Percentiles rank a stretch among this genome's conserved stretches.
Evolutionary conservation across 2,113 vertebrate species (phyloP).

Genomic region (Sterna hirundo): DNA sequence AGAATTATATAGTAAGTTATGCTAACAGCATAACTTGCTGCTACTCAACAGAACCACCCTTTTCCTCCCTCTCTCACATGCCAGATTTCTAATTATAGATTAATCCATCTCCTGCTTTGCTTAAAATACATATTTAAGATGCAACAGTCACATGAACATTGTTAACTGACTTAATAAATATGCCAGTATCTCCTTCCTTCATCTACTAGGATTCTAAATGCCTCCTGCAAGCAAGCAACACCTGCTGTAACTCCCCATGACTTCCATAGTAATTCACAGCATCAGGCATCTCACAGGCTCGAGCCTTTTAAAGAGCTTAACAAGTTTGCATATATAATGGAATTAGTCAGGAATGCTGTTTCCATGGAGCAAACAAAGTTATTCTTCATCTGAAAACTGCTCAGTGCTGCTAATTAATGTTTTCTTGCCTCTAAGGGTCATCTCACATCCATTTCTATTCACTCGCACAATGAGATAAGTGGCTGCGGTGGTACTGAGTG

Average conservation of each 20-base stretch:
- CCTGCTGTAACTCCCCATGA: not conserved
- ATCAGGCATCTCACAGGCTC: not conserved
- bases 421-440: not conserved
- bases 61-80: not conserved
- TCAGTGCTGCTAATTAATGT: not conserved
- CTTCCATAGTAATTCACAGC: not conserved
- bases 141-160: not conserved
- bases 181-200: not conserved
- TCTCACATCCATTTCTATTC: not conserved
- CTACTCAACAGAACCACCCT: not conserved
- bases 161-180: slow-evolving; percentile 26
- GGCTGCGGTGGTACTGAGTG: not conserved
- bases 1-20: not conserved
- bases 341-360: slow-evolving; percentile 34
- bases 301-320: not conserved
- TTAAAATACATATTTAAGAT: slow-evolving; percentile 11
- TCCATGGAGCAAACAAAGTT: slow-evolving; percentile 4
- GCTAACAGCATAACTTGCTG: not conserved
- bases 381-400: not conserved
- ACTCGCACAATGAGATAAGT: not conserved
- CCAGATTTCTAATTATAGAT: slow-evolving; percentile 54
- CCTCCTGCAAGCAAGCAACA: not conserved
- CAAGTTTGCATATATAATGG: not conserved
- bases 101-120: not conserved
- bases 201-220: not conserved